phyloP scores from a whole-genome alignment of 2,888 invertebrate genomes.

The Invenusta paracnida region DNA sequence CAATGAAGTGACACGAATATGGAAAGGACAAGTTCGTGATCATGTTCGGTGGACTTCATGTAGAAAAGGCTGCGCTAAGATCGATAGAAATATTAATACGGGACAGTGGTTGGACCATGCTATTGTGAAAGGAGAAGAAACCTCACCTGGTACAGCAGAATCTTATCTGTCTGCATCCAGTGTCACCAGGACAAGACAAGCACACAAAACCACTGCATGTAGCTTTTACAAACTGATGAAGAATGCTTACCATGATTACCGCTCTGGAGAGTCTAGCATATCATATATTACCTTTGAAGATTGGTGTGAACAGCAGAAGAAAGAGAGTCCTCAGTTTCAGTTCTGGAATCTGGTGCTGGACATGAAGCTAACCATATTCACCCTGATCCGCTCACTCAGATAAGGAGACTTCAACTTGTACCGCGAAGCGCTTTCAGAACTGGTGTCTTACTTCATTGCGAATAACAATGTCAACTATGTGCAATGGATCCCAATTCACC shows the following conservation, averaged over 20 bases:
- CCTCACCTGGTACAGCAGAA: constrained; percentile 5
- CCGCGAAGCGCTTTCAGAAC: not conserved
- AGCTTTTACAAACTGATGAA: constrained; percentile 46
- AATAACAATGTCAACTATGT: constrained; percentile 48
- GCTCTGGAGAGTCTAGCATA: not conserved
- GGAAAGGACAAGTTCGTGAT: not conserved
- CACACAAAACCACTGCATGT: constrained; percentile 47
- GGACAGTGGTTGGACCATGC: not conserved
- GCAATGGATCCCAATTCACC: constrained; percentile 48
- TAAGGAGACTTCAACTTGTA: not conserved
- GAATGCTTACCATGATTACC: constrained; percentile 40
- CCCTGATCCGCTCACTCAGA: not conserved
- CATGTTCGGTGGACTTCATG: not conserved
- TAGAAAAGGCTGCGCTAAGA: not conserved
- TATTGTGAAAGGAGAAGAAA: not conserved
- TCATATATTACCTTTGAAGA: not conserved
- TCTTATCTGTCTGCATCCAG: too few relatives aligned
- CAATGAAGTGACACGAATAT: not conserved
- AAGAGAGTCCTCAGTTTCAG: constrained; percentile 23
- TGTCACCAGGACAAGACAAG: constrained; percentile 47
- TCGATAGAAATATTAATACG: not conserved
- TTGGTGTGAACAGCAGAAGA: constrained; percentile 17
- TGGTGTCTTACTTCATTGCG: constrained; percentile 43
- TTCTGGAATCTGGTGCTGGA: not conserved
- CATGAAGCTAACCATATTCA: not conserved